A percentile compares a stretch with the other conserved stretches of the same genome.
phyloP scores from a whole-genome alignment of 2,888 invertebrate species.

The Epistrophella euchroma region DNA sequence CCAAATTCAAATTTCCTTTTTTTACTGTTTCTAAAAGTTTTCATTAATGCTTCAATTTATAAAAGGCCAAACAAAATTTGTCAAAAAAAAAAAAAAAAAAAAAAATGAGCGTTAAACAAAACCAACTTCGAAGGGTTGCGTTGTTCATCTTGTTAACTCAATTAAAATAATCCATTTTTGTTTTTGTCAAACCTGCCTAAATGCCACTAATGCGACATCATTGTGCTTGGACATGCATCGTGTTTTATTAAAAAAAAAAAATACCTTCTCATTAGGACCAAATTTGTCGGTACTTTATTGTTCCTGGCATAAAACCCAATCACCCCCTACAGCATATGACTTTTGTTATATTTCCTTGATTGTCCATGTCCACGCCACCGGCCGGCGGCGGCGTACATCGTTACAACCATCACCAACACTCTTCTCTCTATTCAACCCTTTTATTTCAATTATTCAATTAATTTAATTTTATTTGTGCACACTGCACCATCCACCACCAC shows the following conservation, averaged over 20 bases:
- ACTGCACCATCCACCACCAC: constrained; percentile 24
- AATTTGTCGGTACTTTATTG: constrained; percentile 36
- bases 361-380: constrained; percentile 8
- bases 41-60: neutral
- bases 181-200: constrained; percentile 42
- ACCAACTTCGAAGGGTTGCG: constrained; percentile 11
- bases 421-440: constrained; percentile 59
- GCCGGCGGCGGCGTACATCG: neutral
- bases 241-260: neutral
- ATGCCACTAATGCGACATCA: constrained; percentile 55
- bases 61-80: neutral
- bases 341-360: constrained; percentile 20
- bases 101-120: neutral
- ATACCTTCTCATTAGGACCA: constrained; percentile 52
- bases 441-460: constrained; percentile 72
- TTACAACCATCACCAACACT: constrained; percentile 3
- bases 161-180: constrained; percentile 69
- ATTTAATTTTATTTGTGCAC: constrained; percentile 62
- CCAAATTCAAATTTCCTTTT: too few species aligned
- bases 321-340: constrained; percentile 24
- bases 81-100: constrained; percentile 21
- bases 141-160: constrained; percentile 65
- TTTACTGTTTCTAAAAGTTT: neutral
- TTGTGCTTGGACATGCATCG: constrained; percentile 41
- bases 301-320: neutral